Evolutionary conservation across 2,113 vertebrate species (phyloP).

Genomic region (Planiliza haematocheilus): DNA sequence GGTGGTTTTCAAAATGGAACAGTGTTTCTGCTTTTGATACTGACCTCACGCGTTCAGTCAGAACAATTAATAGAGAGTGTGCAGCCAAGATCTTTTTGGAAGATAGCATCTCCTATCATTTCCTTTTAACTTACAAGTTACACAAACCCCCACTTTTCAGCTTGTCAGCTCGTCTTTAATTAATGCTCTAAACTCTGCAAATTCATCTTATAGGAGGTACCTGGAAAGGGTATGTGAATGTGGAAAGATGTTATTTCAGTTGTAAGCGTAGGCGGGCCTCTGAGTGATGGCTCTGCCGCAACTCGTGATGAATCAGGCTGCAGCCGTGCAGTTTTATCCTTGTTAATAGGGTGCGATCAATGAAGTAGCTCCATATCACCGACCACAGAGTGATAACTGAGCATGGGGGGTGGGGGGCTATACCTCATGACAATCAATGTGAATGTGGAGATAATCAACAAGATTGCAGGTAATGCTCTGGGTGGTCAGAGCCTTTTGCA

Average conservation of each 20-base stretch:
- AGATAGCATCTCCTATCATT: not conserved
- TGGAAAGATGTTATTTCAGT: slow-evolving; percentile 29
- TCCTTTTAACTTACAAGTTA: too few species aligned
- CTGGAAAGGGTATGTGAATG: slow-evolving; percentile 13
- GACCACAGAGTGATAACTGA: slow-evolving; percentile 54
- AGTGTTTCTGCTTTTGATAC: not conserved
- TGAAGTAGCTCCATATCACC: slow-evolving; percentile 57
- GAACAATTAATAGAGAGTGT: too few species aligned
- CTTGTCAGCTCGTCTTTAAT: slow-evolving; percentile 1
- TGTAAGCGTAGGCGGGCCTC: too few species aligned
- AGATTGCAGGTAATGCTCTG: slow-evolving; percentile 53
- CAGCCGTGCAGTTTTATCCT: slow-evolving; percentile 56
- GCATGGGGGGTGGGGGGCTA: slow-evolving; percentile 19
- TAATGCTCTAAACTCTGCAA: too few species aligned
- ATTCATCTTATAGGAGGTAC: slow-evolving; percentile 5
- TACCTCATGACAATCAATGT: slow-evolving; percentile 56
- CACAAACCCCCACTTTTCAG: too few species aligned
- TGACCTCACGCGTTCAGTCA: too few species aligned
- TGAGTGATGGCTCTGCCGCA: slow-evolving; percentile 31
- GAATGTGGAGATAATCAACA: slow-evolving; percentile 68
- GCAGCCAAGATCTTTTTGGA: slow-evolving; percentile 1
- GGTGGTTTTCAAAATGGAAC: not conserved
- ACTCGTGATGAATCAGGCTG: slow-evolving; percentile 56
- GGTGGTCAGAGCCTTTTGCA: slow-evolving; percentile 42
- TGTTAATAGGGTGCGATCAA: slow-evolving; percentile 70